A percentile compares a stretch with the other conserved stretches of the same genome.
These are phyloP conservation scores for Chroicocephalus ridibundus DNA, from an alignment of 2,113 vertebrate genomes.

Conservation along the genomic window DNA sequence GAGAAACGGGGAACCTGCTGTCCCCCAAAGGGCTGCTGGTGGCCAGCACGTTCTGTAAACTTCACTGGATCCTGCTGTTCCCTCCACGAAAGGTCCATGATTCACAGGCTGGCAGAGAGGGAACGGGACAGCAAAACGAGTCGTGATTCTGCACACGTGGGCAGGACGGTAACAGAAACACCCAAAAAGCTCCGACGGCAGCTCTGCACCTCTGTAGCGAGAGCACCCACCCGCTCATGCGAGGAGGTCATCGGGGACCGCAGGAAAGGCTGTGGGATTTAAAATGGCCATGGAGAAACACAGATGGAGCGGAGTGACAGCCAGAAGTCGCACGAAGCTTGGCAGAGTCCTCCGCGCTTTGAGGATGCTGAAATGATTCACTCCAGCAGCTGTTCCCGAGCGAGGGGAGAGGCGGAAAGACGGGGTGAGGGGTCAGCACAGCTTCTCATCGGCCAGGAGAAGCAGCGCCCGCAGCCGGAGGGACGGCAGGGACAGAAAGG, in stretches of 20 bases:
- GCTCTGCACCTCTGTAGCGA: rapidly evolving
- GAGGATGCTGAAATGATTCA: conserved; percentile 2
- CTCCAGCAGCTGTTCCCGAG: neutral
- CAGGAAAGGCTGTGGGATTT: neutral
- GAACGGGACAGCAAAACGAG: neutral
- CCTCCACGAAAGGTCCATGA: neutral
- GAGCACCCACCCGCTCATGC: neutral
- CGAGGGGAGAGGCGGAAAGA: neutral
- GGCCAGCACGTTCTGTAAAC: neutral
- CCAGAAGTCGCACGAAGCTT: neutral
- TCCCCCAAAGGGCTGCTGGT: neutral
- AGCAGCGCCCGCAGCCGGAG: neutral
- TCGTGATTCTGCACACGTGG: rapidly evolving
- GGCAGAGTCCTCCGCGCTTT: neutral
- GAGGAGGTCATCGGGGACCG: neutral
- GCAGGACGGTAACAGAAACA: rapidly evolving
- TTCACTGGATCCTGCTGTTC: neutral
- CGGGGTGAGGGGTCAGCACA: rapidly evolving
- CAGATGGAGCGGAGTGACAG: neutral
- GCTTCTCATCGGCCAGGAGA: neutral
- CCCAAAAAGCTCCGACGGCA: rapidly evolving
- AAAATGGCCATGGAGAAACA: neutral
- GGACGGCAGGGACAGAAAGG: neutral
- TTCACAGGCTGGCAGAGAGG: neutral
- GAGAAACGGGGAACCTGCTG: neutral